These are phyloP conservation scores for Balanococcus diminutus DNA, from an alignment of 2,888 invertebrate species.

Conservation along the genomic window DNA sequence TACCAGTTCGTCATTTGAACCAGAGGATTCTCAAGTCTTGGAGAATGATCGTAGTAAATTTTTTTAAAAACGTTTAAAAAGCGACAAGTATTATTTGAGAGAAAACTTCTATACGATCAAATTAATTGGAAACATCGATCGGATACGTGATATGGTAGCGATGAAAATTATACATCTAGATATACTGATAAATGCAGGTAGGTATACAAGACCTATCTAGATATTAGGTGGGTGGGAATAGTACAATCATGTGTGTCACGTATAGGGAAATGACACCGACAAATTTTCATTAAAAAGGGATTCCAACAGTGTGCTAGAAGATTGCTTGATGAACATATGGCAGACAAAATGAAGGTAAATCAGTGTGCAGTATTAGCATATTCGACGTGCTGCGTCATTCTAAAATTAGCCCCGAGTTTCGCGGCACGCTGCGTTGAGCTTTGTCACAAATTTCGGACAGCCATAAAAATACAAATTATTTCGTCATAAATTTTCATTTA, in stretches of 20 bases:
- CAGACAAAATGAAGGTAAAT: not conserved
- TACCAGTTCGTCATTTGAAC: not conserved
- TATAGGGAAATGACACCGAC: not conserved
- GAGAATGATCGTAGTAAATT: not conserved
- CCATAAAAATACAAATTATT: constrained; percentile 16
- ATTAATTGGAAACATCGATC: constrained; percentile 34
- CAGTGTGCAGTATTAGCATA: not conserved
- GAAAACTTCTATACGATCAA: not conserved
- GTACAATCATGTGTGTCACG: not conserved
- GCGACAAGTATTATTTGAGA: not conserved
- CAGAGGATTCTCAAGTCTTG: not conserved
- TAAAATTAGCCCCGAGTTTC: not conserved
- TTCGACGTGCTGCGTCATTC: not conserved
- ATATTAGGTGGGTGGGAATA: not conserved
- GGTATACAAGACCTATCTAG: too few species aligned
- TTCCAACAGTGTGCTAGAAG: not conserved
- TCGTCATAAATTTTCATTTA: constrained; percentile 25
- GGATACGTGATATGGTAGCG: constrained; percentile 15
- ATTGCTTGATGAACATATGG: not conserved
- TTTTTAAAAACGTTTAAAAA: not conserved
- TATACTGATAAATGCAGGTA: not conserved
- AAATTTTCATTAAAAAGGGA: constrained; percentile 17
- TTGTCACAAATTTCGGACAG: constrained; percentile 5
- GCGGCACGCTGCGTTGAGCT: too few species aligned
- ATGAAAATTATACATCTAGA: constrained; percentile 33